Percentiles rank a stretch among this genome's conserved stretches.
Conservation (phyloP, 2,797 vertebrate genomes). For the Micrastur ruficollis region DNA sequence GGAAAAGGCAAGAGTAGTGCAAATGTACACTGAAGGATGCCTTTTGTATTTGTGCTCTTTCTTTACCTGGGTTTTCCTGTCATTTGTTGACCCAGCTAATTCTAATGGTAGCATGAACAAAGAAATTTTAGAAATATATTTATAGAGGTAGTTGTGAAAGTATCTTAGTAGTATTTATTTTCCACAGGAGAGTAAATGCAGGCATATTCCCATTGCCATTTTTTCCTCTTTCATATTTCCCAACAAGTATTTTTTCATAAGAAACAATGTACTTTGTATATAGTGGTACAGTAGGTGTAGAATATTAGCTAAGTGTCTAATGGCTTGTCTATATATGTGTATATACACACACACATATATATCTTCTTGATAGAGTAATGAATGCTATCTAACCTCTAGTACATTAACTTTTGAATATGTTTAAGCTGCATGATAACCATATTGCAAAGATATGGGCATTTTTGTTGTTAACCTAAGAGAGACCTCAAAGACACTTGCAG, state of each 20-base stretch:
- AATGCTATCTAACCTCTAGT: background rate
- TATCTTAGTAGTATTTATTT: background rate
- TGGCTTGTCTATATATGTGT: background rate
- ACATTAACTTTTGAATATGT: background rate
- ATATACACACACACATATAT: fast-evolving
- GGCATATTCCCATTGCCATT: background rate
- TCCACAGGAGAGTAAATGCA: background rate
- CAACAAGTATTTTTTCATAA: background rate
- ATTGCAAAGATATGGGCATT: background rate
- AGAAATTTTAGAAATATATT: background rate
- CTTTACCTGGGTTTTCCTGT: background rate
- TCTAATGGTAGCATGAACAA: background rate
- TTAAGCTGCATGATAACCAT: background rate
- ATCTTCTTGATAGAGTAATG: background rate
- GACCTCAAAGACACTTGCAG: background rate
- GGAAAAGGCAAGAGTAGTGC: background rate
- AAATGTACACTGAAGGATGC: background rate
- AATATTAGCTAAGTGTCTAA: background rate
- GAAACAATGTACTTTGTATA: background rate
- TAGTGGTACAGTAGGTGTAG: background rate
- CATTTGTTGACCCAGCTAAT: background rate
- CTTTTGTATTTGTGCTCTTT: background rate
- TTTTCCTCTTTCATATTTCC: background rate
- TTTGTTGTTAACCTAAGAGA: background rate
- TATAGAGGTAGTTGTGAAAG: background rate